phyloP scores from a whole-genome alignment of 92 coral and sea anemone species.

The Siderastrea radians region DNA sequence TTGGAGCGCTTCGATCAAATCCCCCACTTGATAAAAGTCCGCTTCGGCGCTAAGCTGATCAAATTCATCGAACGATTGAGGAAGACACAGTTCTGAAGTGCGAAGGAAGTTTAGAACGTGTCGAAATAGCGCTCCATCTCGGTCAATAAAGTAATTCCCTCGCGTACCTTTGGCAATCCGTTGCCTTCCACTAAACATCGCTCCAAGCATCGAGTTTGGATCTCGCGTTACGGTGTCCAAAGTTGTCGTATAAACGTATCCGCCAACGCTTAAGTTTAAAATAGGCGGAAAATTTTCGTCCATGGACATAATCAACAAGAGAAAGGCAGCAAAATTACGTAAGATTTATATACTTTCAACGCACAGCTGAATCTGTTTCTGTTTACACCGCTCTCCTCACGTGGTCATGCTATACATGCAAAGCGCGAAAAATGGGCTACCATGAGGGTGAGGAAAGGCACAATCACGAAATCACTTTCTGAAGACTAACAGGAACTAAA shows the following conservation, averaged over 20 bases:
- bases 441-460: conserved; percentile 1
- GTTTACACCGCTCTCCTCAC: not conserved
- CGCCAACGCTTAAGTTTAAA: conserved; percentile 84
- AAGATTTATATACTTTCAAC: not conserved
- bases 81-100: conserved; percentile 77
- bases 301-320: conserved; percentile 19
- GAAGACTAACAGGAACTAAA: too few species aligned
- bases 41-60: conserved; percentile 87
- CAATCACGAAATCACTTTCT: too few species aligned
- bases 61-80: conserved; percentile 84
- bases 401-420: not conserved
- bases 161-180: conserved; percentile 75
- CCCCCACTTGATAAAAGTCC: conserved; percentile 84
- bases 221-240: conserved; percentile 79
- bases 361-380: not conserved
- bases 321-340: too few species aligned
- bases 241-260: conserved; percentile 86
- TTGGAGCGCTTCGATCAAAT: conserved; percentile 61
- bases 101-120: conserved; percentile 83
- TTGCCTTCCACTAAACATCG: conserved; percentile 90
- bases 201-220: conserved; percentile 83
- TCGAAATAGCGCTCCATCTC: conserved; percentile 86
- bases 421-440: not conserved
- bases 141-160: conserved; percentile 88
- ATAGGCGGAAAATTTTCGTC: conserved; percentile 75